Evolutionary conservation across 2,888 invertebrate genomes (phyloP).

Genomic region (Chalcosyrphus nemorum): DNA sequence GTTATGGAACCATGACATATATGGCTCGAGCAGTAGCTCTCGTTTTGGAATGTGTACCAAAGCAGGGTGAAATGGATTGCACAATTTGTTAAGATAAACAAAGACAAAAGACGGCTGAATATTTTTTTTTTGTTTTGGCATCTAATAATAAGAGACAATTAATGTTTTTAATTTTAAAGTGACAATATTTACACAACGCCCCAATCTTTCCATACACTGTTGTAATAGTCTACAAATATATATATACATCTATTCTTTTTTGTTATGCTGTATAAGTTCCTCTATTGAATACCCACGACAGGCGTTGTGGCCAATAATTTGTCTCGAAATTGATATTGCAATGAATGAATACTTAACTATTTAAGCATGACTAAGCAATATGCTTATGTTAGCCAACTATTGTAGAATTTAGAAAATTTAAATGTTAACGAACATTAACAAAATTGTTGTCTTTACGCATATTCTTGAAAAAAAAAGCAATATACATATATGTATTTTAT

Average conservation of each 20-base stretch:
- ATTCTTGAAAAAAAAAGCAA: constrained; percentile 18
- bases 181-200: neutral
- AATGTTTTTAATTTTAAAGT: constrained; percentile 3
- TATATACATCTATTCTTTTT: too few species aligned
- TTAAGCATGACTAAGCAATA: constrained; percentile 6
- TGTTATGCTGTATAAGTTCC: neutral
- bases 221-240: constrained; percentile 6
- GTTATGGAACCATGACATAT: constrained; percentile 98
- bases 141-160: neutral
- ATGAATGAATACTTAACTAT: constrained; percentile 62
- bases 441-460: constrained; percentile 2
- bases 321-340: constrained; percentile 32
- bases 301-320: constrained; percentile 29
- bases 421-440: constrained; percentile 3
- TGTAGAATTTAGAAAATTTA: constrained; percentile 39
- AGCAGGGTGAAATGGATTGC: constrained; percentile 91
- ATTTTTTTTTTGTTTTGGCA: neutral
- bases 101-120: neutral
- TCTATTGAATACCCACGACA: constrained; percentile 5
- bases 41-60: constrained; percentile 88
- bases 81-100: constrained; percentile 85
- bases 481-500: constrained; percentile 2
- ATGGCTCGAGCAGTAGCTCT: constrained; percentile 92
- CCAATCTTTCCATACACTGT: neutral
- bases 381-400: constrained; percentile 19